These are phyloP conservation scores for Sebastes vulpes DNA, from an alignment of 2,797 vertebrate genomes.

Conservation along the genomic window DNA sequence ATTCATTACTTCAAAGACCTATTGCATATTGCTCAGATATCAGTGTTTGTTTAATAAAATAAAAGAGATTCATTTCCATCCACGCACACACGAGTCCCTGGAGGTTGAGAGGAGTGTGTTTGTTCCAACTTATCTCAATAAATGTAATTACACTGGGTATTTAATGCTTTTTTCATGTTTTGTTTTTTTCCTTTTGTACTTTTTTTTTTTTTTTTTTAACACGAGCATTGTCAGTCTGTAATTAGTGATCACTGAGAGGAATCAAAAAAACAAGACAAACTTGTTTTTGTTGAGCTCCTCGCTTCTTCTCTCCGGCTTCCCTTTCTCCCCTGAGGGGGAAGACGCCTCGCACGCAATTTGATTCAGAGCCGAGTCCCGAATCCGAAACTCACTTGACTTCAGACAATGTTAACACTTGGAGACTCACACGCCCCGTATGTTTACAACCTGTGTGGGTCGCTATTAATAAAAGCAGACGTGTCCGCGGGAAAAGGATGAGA, in stretches of 20 bases:
- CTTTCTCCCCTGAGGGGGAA: slow-evolving; percentile 58
- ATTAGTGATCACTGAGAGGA: slow-evolving; percentile 80
- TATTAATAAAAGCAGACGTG: slow-evolving; percentile 43
- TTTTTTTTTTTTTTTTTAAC: slow-evolving; percentile 28
- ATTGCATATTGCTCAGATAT: slow-evolving; percentile 23
- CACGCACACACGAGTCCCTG: slow-evolving; percentile 17
- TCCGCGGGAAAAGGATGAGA: slow-evolving; percentile 33
- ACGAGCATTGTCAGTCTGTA: slow-evolving; percentile 71
- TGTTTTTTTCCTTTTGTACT: slow-evolving; percentile 40
- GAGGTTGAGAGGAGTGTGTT: slow-evolving; percentile 42
- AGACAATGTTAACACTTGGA: slow-evolving; percentile 21
- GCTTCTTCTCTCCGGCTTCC: slow-evolving; percentile 12
- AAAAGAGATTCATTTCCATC: slow-evolving; percentile 49
- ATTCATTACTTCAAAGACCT: slow-evolving; percentile 42
- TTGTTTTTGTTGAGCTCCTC: slow-evolving; percentile 67
- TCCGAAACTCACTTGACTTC: slow-evolving; percentile 44
- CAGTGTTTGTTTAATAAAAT: slow-evolving; percentile 52
- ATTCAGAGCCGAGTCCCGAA: slow-evolving; percentile 41
- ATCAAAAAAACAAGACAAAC: slow-evolving; percentile 71
- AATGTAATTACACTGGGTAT: slow-evolving; percentile 74
- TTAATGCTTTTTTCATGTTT: slow-evolving; percentile 55
- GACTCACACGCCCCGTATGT: not conserved
- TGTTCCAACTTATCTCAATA: slow-evolving; percentile 67
- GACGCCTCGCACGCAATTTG: slow-evolving; percentile 58
- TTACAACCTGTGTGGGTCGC: slow-evolving; percentile 33